A percentile compares a stretch with the other conserved stretches of the same genome.
These are phyloP conservation scores for Philonicus albiceps DNA, from an alignment of 2,888 invertebrate species.

Conservation along the genomic window DNA sequence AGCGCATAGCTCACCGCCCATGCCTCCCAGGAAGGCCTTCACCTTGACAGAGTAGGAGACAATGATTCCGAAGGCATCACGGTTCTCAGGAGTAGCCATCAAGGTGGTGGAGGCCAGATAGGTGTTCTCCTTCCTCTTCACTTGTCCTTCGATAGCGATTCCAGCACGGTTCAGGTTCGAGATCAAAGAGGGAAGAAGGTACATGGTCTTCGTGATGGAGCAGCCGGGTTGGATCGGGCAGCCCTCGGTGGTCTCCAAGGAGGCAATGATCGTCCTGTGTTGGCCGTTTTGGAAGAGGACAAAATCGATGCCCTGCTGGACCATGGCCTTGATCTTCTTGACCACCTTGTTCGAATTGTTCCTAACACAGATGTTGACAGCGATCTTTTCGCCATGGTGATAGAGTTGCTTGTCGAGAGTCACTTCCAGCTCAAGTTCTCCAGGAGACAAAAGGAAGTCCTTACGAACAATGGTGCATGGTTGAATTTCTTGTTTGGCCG, in stretches of 20 bases:
- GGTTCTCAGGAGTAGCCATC: constrained; percentile 80
- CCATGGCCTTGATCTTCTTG: constrained; percentile 92
- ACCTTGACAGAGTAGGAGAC: constrained; percentile 96
- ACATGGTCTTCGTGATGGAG: constrained; percentile 84
- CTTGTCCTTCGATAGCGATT: constrained; percentile 89
- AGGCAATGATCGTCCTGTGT: constrained; percentile 88
- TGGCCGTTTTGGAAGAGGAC: constrained; percentile 96
- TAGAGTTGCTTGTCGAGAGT: constrained; percentile 94
- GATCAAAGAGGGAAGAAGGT: constrained; percentile 79
- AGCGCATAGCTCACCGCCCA: constrained; percentile 90
- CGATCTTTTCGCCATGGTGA: constrained; percentile 90
- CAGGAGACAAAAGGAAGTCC: constrained; percentile 94
- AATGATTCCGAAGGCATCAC: constrained; percentile 93
- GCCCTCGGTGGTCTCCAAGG: constrained; percentile 87
- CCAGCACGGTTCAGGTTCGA: constrained; percentile 86
- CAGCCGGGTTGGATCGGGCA: constrained; percentile 62
- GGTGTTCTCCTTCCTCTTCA: constrained; percentile 78
- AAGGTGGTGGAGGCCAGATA: constrained; percentile 92
- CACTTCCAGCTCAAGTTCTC: constrained; percentile 91
- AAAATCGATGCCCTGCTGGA: constrained; percentile 95
- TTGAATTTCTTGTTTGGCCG: constrained; percentile 86
- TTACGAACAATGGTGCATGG: constrained; percentile 94
- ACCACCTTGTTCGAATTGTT: constrained; percentile 72
- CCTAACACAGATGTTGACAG: constrained; percentile 87
- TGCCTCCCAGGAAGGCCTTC: constrained; percentile 89